Percentiles rank a stretch among this genome's conserved stretches.
phyloP scores from a whole-genome alignment of 1,140 invertebrate genomes.

The Drosophila nannoptera region DNA sequence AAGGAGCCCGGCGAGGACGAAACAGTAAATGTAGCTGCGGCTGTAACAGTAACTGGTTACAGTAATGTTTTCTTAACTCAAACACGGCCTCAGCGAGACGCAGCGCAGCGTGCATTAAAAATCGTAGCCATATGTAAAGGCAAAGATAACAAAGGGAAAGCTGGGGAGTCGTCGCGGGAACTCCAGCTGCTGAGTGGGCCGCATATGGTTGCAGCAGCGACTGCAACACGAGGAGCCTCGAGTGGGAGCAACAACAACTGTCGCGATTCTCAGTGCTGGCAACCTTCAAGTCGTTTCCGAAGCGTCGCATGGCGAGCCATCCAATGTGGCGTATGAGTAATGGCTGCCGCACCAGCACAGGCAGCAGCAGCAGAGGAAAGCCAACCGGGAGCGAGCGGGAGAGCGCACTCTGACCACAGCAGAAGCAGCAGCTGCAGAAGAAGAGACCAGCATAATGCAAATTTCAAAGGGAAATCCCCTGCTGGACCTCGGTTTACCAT shows the following conservation, averaged over 20 bases:
- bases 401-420: conserved; percentile 37
- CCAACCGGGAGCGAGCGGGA: neutral
- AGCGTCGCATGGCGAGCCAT: conserved; percentile 3
- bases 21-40: conserved; percentile 27
- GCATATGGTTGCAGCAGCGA: neutral
- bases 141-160: conserved; percentile 65
- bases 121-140: conserved; percentile 76
- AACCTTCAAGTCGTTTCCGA: conserved; percentile 37
- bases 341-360: conserved; percentile 23
- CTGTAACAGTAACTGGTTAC: conserved; percentile 57
- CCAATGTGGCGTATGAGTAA: conserved; percentile 45
- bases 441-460: conserved; percentile 39
- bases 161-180: conserved; percentile 1
- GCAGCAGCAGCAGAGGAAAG: conserved; percentile 17
- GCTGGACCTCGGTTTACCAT: conserved; percentile 11
- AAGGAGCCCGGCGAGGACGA: conserved; percentile 12
- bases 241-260: conserved; percentile 6
- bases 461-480: conserved; percentile 15
- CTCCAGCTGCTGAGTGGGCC: neutral
- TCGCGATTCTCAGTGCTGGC: conserved; percentile 33
- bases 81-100: conserved; percentile 62
- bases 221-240: neutral
- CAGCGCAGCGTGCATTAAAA: conserved; percentile 63
- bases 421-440: neutral
- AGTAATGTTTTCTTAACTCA: conserved; percentile 75